phyloP scores from a whole-genome alignment of 2,797 vertebrate genomes.

The Malacoctenus gilli region DNA sequence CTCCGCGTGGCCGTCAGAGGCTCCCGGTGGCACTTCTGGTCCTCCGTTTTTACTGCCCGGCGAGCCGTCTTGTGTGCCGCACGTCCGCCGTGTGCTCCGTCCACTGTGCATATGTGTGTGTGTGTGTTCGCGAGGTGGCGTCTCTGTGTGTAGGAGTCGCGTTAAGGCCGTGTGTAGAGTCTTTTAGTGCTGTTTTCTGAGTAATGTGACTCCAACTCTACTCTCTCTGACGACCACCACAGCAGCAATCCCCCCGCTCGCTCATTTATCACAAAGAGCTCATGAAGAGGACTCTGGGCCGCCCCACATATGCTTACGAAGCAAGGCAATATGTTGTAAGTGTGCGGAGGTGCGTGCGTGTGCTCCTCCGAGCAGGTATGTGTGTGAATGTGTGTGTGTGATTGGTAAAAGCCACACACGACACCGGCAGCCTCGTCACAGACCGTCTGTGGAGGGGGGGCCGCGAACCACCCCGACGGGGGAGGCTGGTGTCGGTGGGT shows the following conservation, averaged over 20 bases:
- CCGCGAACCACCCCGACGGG: slow-evolving; percentile 60
- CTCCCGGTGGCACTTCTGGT: too few species aligned
- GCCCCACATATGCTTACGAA: slow-evolving; percentile 94
- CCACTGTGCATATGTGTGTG: slow-evolving; percentile 33
- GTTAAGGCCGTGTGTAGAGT: slow-evolving; percentile 17
- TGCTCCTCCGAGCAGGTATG: slow-evolving; percentile 49
- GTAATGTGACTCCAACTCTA: slow-evolving; percentile 72
- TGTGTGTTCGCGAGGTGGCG: slow-evolving; percentile 20
- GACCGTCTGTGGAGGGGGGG: slow-evolving; percentile 5
- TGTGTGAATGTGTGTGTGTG: slow-evolving; percentile 58
- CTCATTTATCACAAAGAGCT: slow-evolving; percentile 95
- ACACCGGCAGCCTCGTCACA: slow-evolving; percentile 81
- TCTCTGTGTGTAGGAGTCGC: slow-evolving; percentile 37
- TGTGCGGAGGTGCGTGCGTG: slow-evolving; percentile 68
- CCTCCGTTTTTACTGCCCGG: too few species aligned
- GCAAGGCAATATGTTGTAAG: slow-evolving; percentile 99
- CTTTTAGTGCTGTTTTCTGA: slow-evolving; percentile 32
- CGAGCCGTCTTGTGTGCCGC: too few species aligned
- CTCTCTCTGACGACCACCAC: slow-evolving; percentile 86
- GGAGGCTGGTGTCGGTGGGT: slow-evolving; percentile 85
- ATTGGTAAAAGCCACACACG: slow-evolving; percentile 64
- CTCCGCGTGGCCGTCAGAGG: too few species aligned
- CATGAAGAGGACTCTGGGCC: slow-evolving; percentile 98
- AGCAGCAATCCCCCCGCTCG: slow-evolving; percentile 89
- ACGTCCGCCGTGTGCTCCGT: slow-evolving; percentile 50